Base-by-base conservation (phyloP, 2,797 vertebrate species). In the Graptemys geographica region DNA sequence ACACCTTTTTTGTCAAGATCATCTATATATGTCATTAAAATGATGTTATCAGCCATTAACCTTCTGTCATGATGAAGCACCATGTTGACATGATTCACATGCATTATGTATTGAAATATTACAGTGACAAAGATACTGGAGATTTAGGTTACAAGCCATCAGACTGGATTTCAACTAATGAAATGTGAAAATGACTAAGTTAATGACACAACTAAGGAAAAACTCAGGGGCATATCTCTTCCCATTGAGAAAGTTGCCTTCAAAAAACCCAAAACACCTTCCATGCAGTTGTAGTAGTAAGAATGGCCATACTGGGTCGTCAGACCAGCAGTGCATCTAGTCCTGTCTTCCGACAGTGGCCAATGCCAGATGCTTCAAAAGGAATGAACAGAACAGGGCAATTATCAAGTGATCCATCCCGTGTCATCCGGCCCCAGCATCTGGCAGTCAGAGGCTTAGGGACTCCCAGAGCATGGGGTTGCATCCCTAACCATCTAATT, bases 11-110 rank as follows among this genome's bases (percentile, higher is more conserved):
- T 87, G 92, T 93, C 83, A 93, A 88, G 81, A 81, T 95, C 56
- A 79, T 90, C 74, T 82, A 69, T 90, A 90, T 86, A 62, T 27
- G 74, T 97, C 95, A 92, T 85, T 51, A 81, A 13, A 56, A 92
- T 79, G 1, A 62, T 89, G 28, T 85, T 86, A 13, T 65, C 53
- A 72, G 86, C 81, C 76, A 49, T 94, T 93, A 93, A 90, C 90
- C 59, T 90, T 80, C 84, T 79, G 62, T 90, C 31, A 16, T n/a
- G 84, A 18, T 90, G 28, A 13, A 79, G 44, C 74, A 83, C 41
- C 0, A 0, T 69, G 78, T 21, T 91, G 87, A 92, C 62, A 5
- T 9, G 11, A 62, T 92, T 92, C n/a, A n/a, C 3, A 4, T 78
- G 53, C 55, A 3, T 76, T 57, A 23, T 47, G 51, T 69, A 16